A percentile compares a stretch with the other conserved stretches of the same genome.
Evolutionary conservation across 1,140 invertebrate genomes (phyloP).

Genomic region (Drosophila tropicalis): DNA sequence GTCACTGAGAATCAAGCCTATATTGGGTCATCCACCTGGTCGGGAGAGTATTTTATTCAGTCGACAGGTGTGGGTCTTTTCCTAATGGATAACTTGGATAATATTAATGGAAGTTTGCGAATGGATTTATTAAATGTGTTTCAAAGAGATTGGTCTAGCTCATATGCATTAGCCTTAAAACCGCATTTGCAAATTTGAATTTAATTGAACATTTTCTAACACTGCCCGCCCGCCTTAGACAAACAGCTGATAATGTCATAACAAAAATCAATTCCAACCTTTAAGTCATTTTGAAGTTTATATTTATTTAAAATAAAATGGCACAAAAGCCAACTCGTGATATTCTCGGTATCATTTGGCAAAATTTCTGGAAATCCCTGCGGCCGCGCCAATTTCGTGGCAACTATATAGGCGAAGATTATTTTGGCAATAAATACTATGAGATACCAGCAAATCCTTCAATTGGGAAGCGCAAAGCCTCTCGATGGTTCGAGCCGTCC

Average conservation of each 20-base stretch:
- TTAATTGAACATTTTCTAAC: conserved; percentile 1
- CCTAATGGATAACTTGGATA: conserved; percentile 83
- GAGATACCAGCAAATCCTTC: conserved; percentile 88
- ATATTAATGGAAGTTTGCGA: conserved; percentile 85
- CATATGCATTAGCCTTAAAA: conserved; percentile 84
- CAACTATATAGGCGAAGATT: conserved; percentile 88
- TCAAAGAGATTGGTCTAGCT: conserved; percentile 94
- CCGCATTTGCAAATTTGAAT: conserved; percentile 55
- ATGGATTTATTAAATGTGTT: conserved; percentile 92
- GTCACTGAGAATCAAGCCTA: conserved; percentile 96
- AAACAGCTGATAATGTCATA: conserved; percentile 66
- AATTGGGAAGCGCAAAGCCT: conserved; percentile 85
- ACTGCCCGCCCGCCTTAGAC: conserved; percentile 13
- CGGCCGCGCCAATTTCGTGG: conserved; percentile 84
- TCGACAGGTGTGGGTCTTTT: conserved; percentile 94
- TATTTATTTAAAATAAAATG: conserved; percentile 50
- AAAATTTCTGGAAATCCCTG: conserved; percentile 86
- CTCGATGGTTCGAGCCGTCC: conserved; percentile 89
- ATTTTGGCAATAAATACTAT: conserved; percentile 92
- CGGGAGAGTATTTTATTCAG: conserved; percentile 96
- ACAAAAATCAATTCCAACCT: conserved; percentile 61
- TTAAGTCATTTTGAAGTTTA: conserved; percentile 20
- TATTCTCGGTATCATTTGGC: conserved; percentile 84
- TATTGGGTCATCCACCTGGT: conserved; percentile 99
- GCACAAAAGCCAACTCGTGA: conserved; percentile 83